Conservation (phyloP, 2,113 vertebrate genomes). For the Oreochromis spilurus region DNA sequence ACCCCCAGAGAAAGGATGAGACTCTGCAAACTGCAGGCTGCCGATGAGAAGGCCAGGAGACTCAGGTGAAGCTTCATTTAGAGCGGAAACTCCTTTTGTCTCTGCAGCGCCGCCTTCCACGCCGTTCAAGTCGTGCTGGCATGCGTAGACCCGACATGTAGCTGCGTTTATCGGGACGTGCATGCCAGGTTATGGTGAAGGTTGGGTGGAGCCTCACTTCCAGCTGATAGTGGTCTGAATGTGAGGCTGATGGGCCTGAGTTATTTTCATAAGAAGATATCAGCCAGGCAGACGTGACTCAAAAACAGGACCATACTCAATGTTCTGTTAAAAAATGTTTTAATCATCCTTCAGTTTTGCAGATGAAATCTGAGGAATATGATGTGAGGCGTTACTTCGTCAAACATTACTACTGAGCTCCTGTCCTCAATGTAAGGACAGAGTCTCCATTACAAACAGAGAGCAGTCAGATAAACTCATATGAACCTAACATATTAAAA, state of each 20-base stretch:
- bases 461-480: neutral
- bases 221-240: neutral
- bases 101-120: neutral
- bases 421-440: neutral
- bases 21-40: slow-evolving; percentile 76
- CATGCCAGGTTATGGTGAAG: neutral
- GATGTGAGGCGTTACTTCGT: fast-evolving
- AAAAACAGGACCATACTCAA: neutral
- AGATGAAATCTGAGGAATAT: neutral
- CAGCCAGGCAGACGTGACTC: neutral
- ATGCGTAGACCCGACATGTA: neutral
- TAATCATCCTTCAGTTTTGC: neutral
- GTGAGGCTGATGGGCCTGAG: neutral
- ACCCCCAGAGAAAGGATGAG: slow-evolving; percentile 78
- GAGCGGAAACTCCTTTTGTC: neutral
- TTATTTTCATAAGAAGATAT: neutral
- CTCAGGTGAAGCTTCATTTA: slow-evolving; percentile 40
- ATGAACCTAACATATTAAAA: neutral
- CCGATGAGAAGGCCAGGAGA: slow-evolving; percentile 73
- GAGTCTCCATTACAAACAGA: neutral
- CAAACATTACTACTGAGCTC: neutral
- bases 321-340: neutral
- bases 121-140: fast-evolving
- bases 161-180: too few species aligned
- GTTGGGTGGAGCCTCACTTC: neutral